Evolutionary conservation across 2,797 vertebrate species (phyloP).

Genomic region (Rachycentron canadum): DNA sequence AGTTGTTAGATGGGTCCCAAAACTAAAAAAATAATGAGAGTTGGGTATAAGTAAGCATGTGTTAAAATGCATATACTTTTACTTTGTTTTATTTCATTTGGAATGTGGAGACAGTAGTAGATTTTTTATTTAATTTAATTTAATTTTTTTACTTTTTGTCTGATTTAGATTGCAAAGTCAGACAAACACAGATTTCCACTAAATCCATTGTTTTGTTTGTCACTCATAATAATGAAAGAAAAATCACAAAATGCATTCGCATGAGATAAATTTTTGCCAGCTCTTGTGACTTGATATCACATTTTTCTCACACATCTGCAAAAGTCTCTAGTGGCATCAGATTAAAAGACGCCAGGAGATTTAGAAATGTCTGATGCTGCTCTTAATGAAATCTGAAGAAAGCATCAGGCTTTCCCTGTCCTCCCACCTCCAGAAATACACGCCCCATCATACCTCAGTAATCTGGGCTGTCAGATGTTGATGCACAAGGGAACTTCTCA

Average conservation of each 20-base stretch:
- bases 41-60: constrained; percentile 1
- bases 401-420: constrained; percentile 48
- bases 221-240: background rate
- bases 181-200: background rate
- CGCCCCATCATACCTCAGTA: constrained; percentile 57
- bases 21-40: background rate
- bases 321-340: constrained; percentile 78
- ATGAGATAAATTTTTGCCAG: background rate
- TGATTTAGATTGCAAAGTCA: background rate
- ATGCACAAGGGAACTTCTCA: constrained; percentile 32
- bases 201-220: background rate
- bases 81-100: background rate
- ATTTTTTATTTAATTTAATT: no score
- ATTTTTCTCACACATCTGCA: constrained; percentile 69
- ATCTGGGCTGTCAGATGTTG: constrained; percentile 46
- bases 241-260: background rate
- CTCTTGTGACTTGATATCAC: constrained; percentile 1
- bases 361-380: constrained; percentile 69
- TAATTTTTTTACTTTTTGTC: no score
- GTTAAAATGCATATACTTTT: background rate
- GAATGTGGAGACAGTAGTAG: background rate
- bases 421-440: constrained; percentile 61
- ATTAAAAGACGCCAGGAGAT: constrained; percentile 80
- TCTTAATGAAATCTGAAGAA: constrained; percentile 66
- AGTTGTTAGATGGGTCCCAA: background rate